A percentile compares a stretch with the other conserved stretches of the same genome.
Conservation (phyloP, 2,888 invertebrate species). For the Galerucella calmariensis region DNA sequence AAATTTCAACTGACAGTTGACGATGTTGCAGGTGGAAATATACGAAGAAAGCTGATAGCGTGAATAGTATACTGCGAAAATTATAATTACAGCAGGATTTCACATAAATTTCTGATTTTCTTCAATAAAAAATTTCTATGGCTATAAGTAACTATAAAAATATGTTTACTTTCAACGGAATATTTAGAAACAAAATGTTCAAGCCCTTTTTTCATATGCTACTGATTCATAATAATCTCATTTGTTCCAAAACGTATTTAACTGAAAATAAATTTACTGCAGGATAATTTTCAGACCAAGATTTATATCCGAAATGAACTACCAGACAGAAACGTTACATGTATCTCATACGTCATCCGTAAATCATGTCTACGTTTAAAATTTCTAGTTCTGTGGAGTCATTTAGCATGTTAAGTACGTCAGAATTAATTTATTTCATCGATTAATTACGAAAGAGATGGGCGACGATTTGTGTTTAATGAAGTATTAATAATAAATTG, state of each 20-base stretch:
- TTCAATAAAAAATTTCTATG: no score
- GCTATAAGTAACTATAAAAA: no score
- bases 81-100: no score
- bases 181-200: no score
- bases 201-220: background rate
- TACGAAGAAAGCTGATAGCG: no score
- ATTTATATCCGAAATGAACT: constrained; percentile 19
- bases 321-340: constrained; percentile 11
- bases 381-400: constrained; percentile 3
- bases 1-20: no score
- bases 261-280: constrained; percentile 30
- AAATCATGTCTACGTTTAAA: constrained; percentile 6
- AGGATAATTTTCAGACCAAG: constrained; percentile 15
- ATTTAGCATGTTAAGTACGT: background rate
- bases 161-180: background rate
- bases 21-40: no score
- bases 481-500: background rate
- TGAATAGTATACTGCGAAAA: no score
- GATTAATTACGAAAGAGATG: background rate
- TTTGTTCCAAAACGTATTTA: constrained; percentile 31
- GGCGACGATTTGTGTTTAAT: background rate
- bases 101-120: no score
- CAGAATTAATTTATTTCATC: constrained; percentile 6
- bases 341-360: constrained; percentile 8
- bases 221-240: constrained; percentile 11